phyloP scores from a whole-genome alignment of 2,888 invertebrate species.

The Molorchus minor region DNA sequence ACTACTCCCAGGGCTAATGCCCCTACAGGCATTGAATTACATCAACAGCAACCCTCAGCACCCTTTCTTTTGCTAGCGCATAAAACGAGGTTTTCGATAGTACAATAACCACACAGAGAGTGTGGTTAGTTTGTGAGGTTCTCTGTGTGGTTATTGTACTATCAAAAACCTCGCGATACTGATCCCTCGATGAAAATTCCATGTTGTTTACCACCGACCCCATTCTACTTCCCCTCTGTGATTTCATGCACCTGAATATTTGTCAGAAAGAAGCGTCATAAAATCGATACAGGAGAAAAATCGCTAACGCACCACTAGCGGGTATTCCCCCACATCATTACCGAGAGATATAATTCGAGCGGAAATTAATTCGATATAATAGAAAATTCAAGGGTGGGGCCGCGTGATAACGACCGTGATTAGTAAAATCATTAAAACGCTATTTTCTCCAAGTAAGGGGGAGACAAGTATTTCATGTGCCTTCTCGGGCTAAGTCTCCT shows the following conservation, averaged over 20 bases:
- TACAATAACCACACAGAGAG: too few species aligned
- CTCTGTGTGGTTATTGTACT: too few species aligned
- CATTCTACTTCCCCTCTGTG: too few species aligned
- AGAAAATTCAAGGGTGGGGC: slow-evolving; percentile 25
- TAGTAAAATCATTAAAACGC: slow-evolving; percentile 24
- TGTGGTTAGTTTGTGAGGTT: too few species aligned
- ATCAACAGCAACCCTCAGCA: too few species aligned
- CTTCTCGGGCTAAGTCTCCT: slow-evolving; percentile 13
- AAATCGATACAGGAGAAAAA: slow-evolving; percentile 20
- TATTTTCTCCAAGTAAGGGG: slow-evolving; percentile 15
- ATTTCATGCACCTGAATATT: slow-evolving; percentile 18
- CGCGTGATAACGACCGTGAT: slow-evolving; percentile 22
- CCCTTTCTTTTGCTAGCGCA: too few species aligned
- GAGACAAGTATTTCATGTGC: slow-evolving; percentile 21
- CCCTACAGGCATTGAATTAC: too few species aligned
- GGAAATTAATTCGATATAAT: slow-evolving; percentile 23
- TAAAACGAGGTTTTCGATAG: too few species aligned
- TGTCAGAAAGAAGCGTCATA: slow-evolving; percentile 1
- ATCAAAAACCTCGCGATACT: too few species aligned
- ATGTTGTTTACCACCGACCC: too few species aligned
- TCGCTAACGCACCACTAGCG: not conserved
- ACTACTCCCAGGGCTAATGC: too few species aligned
- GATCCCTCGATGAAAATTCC: too few species aligned
- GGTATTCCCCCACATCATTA: slow-evolving; percentile 1
- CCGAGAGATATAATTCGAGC: slow-evolving; percentile 9